A percentile compares a stretch with the other conserved stretches of the same genome.
Evolutionary conservation across 2,113 vertebrate genomes (phyloP).

Genomic region (Colistium nudipinnis): DNA sequence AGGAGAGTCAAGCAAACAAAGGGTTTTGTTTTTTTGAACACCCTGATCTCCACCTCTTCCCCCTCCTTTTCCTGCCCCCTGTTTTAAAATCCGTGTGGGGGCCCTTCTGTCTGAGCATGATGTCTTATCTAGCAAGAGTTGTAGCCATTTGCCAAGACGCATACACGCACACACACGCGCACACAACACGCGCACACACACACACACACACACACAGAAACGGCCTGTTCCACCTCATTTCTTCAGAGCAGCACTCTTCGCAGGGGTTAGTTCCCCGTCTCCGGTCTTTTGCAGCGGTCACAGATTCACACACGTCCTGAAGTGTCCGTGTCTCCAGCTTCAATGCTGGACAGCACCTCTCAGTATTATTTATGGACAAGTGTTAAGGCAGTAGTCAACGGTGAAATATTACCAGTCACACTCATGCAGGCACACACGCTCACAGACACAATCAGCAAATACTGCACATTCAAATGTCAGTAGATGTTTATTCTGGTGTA

Average conservation of each 20-base stretch:
- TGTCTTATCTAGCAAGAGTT: slow-evolving; percentile 77
- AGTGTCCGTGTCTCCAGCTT: slow-evolving; percentile 37
- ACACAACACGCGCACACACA: slow-evolving; percentile 38
- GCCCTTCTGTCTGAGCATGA: slow-evolving; percentile 83
- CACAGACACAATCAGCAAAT: slow-evolving; percentile 31
- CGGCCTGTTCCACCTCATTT: slow-evolving; percentile 69
- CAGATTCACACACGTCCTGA: slow-evolving; percentile 34
- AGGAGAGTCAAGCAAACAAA: slow-evolving; percentile 61
- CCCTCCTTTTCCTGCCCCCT: slow-evolving; percentile 53
- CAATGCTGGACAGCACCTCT: slow-evolving; percentile 57
- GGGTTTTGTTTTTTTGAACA: slow-evolving; percentile 51
- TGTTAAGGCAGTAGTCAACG: slow-evolving; percentile 40
- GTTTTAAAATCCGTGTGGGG: slow-evolving; percentile 65
- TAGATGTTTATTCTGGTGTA: slow-evolving; percentile 25
- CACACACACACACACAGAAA: slow-evolving; percentile 35
- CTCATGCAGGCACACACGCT: slow-evolving; percentile 19
- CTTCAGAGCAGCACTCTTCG: slow-evolving; percentile 58
- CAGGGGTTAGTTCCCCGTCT: slow-evolving; percentile 29
- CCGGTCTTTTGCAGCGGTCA: slow-evolving; percentile 39
- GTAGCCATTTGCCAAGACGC: slow-evolving; percentile 76
- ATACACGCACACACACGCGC: slow-evolving; percentile 47
- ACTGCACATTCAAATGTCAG: slow-evolving; percentile 37
- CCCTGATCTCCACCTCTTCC: slow-evolving; percentile 59
- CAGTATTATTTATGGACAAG: slow-evolving; percentile 67
- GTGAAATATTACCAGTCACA: not conserved